These are phyloP conservation scores for Ganaspis brasiliensis DNA, from an alignment of 2,888 invertebrate genomes.

Conservation along the genomic window DNA sequence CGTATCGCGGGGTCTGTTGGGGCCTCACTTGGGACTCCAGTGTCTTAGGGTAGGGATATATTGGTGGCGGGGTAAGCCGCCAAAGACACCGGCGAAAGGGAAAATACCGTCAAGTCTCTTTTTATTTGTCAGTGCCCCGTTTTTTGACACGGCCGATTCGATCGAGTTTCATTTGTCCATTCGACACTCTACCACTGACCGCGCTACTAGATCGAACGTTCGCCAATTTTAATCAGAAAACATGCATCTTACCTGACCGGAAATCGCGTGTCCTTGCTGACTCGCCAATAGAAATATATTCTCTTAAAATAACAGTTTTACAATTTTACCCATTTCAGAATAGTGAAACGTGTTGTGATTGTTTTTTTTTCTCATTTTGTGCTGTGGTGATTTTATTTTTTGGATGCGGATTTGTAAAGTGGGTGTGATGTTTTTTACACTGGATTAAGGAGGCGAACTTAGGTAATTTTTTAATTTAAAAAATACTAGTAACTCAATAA, in stretches of 20 bases:
- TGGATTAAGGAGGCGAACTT: constrained; percentile 64
- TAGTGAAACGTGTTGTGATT: constrained; percentile 52
- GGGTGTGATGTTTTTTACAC: constrained; percentile 65
- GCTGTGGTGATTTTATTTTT: constrained; percentile 46
- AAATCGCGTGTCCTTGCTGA: constrained; percentile 48
- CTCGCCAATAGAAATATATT: constrained; percentile 38
- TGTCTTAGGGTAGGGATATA: constrained; percentile 58
- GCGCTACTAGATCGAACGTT: constrained; percentile 60
- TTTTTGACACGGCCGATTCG: constrained; percentile 76
- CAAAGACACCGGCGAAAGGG: constrained; percentile 76
- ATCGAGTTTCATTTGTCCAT: constrained; percentile 77
- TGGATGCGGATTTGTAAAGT: constrained; percentile 53
- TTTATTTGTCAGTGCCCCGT: constrained; percentile 72
- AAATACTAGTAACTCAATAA: too few species aligned
- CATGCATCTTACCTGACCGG: constrained; percentile 57
- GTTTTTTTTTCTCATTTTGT: constrained; percentile 39
- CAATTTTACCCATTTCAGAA: background rate
- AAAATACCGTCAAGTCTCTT: constrained; percentile 73
- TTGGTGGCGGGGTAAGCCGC: constrained; percentile 55
- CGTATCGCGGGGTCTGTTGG: constrained; percentile 44
- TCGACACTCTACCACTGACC: constrained; percentile 72
- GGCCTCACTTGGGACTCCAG: constrained; percentile 42
- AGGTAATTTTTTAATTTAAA: constrained; percentile 60
- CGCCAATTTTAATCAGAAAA: constrained; percentile 55
- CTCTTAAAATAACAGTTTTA: background rate